Conservation (phyloP, 1,140 invertebrate genomes). For the Metaphire vulgaris region DNA sequence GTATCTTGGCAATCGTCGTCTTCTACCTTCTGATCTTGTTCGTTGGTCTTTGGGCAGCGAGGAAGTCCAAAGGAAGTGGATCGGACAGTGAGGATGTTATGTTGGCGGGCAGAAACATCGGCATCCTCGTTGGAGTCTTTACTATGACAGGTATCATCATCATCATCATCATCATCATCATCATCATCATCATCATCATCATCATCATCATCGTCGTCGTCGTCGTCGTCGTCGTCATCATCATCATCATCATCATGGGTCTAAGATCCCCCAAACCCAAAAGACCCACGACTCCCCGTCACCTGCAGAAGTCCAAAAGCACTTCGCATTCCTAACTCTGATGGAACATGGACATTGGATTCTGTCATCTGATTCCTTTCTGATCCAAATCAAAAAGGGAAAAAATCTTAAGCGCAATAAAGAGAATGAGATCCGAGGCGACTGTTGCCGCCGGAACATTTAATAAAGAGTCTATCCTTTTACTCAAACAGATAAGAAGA, state of each 20-base stretch:
- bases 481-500: too few species aligned
- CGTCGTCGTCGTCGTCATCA: neutral
- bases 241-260: conserved; percentile 32
- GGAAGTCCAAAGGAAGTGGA: conserved; percentile 58
- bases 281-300: too few species aligned
- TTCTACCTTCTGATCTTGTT: conserved; percentile 41
- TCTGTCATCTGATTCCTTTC: too few species aligned
- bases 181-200: neutral
- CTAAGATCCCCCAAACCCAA: too few species aligned
- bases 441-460: too few species aligned
- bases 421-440: too few species aligned
- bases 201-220: conserved; percentile 7
- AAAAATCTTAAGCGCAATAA: too few species aligned
- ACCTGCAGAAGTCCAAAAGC: neutral
- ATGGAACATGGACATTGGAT: too few species aligned
- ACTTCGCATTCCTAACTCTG: neutral
- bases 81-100: conserved; percentile 59
- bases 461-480: too few species aligned
- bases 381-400: too few species aligned
- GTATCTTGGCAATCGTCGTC: conserved; percentile 60
- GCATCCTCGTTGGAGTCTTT: conserved; percentile 90
- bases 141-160: conserved; percentile 81
- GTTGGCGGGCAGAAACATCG: conserved; percentile 90
- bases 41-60: conserved; percentile 36
- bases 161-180: neutral